A percentile compares a stretch with the other conserved stretches of the same genome.
Conservation (phyloP, 2,888 invertebrate genomes). For the Andrena fulva region DNA sequence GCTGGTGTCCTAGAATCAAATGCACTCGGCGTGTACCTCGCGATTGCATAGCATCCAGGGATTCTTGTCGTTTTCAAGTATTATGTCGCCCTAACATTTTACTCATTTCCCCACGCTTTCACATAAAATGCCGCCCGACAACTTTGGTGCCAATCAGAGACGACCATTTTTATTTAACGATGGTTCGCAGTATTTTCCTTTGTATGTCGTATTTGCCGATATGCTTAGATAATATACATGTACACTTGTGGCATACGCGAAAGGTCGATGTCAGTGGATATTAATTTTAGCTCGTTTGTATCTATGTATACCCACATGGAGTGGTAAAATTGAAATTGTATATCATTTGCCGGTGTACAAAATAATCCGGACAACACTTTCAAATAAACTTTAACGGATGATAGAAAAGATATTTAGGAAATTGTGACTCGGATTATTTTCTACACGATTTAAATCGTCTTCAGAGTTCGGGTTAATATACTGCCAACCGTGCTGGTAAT, state of each 20-base stretch:
- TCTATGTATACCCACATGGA: too few species aligned
- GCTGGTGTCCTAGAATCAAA: too few species aligned
- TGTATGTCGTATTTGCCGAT: constrained; percentile 12
- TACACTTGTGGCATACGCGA: constrained; percentile 17
- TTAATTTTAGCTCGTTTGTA: too few species aligned
- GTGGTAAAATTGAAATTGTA: too few species aligned
- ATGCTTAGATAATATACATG: background rate
- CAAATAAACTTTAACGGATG: constrained; percentile 1
- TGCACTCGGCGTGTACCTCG: background rate
- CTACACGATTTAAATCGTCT: too few species aligned
- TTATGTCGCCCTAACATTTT: background rate
- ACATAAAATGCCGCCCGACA: background rate
- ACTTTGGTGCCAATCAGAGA: background rate
- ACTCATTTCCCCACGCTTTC: background rate
- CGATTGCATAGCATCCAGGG: background rate
- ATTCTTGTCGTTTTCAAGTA: constrained; percentile 12
- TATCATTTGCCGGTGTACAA: too few species aligned
- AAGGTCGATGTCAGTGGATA: too few species aligned
- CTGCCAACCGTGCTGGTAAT: too few species aligned
- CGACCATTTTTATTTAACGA: constrained; percentile 6
- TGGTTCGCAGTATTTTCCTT: constrained; percentile 22
- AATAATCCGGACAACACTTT: too few species aligned
- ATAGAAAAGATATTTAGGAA: constrained; percentile 27
- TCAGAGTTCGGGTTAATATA: too few species aligned
- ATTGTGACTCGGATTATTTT: constrained; percentile 30